Base-by-base conservation (phyloP, 2,888 invertebrate genomes). In the Drosophila basisetae region DNA sequence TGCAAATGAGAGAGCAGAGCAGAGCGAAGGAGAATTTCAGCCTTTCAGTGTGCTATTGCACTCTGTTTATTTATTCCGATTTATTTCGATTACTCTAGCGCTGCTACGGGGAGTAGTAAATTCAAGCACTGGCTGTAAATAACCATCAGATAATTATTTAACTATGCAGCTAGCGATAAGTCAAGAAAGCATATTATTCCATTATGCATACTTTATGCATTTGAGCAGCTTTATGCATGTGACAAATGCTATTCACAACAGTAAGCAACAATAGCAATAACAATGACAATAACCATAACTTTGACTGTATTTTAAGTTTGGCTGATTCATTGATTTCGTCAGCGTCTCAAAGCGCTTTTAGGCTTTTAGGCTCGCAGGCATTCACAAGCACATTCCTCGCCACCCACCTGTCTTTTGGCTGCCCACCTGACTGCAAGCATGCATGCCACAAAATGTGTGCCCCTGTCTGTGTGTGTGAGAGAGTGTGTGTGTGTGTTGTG, bases 261-360 rank as follows among this genome's bases (percentile, higher is more conserved):
- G n/a, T 11, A 67, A 50, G 25, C 47, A 16, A 52, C 16, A 49
- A 18, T 7, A 52, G 73, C 55, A 33, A 33, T 33, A 33, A 47
- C 47, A 13, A 13, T 47, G 25, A 47, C 47, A 4, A 47, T 47
- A 47, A 47, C 47, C 4, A 47, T 22, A 47, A 47, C 62, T 33
- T 62, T 39, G 33, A 41, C 31, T 68, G 61, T 58, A 68, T 62
- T 64, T 53, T 35, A 56, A 56, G 59, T 58, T 61, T 16, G 62
- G 53, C 65, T 80, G 77, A 81, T 62, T 81, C 77, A 78, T 71
- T 64, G 78, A 81, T 78, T 78, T 81, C 78, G 62, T 71, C 81
- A 78, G 77, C 63, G 16, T 50, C n/a, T 43, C n/a, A 5, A 54
- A 54, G n/a, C 52, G 25, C 25, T 25, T 39, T 33, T 22, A 33